Evolutionary conservation across 2,888 invertebrate genomes (phyloP), one percentile per base, ranked within the genome.

Genomic region (Dioctria rufipes): DNA sequence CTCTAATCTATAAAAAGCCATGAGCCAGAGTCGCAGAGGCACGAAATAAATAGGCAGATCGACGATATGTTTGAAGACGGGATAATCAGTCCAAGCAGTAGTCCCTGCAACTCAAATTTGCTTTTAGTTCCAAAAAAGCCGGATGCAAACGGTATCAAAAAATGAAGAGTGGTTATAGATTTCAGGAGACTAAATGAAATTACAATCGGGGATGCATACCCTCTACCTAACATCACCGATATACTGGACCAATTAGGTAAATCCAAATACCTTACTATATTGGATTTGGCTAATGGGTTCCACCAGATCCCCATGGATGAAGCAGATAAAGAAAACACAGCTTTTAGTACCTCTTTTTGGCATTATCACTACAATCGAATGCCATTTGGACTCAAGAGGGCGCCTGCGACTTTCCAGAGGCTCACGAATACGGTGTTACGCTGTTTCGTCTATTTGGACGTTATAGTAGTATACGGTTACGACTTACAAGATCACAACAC

Each of bases 161-260:
- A 39, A 8, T 63, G 63, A 9, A 63, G 63, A 63, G 40, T 63
- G 4, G 63, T 63, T 37, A 11, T 58, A 13, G 61, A 61, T 61
- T 61, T 61, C 8, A 13, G 61, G 8, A 61, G 25, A 4, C 13
- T 61, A 5, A 61, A 61, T 8, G 25, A 61, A 61, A 25, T 61
- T 5, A 61, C 37, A 4, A 5, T 61, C 4, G 13, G 25, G 4
- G 61, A 61, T 61, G 13, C n/a, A 13, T 61, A 25, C 61, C 61
- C 61, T 61, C 13, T 61, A 4, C 61, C 61, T 5, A 61, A 61
- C 8, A 61, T 61, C 13, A 11, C 11, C 2, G 61, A 61, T 8
- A 61, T 61, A 3, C 37, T 61, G 25, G 37, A 61, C 13, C 61
- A 61, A 37, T 61, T 61, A 25, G 61, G 61, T 4, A 11, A 61